These are phyloP conservation scores for Chelidonichthys spinosus DNA, from an alignment of 2,797 vertebrate species.

Conservation along the genomic window DNA sequence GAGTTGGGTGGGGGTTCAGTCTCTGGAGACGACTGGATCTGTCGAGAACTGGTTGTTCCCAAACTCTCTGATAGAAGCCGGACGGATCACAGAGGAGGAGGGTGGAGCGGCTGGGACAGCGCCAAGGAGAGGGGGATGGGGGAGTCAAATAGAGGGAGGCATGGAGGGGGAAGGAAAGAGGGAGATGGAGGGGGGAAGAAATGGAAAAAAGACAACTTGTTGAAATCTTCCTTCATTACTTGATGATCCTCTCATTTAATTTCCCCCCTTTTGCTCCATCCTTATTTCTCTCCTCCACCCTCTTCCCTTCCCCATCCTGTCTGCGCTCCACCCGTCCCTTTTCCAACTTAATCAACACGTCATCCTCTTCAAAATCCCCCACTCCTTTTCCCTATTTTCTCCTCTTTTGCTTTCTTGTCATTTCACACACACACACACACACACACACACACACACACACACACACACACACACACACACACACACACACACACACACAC, in stretches of 20 bases:
- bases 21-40: conserved; percentile 35
- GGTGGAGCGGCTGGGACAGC: conserved; percentile 22
- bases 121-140: background rate
- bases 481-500: conserved; percentile 16
- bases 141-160: background rate
- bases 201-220: background rate
- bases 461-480: conserved; percentile 12
- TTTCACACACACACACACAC: conserved; percentile 14
- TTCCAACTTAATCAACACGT: conserved; percentile 1
- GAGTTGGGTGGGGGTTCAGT: conserved; percentile 15
- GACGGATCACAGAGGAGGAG: conserved; percentile 34
- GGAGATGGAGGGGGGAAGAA: background rate
- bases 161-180: background rate
- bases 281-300: conserved; percentile 12
- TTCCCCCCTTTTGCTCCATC: background rate
- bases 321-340: conserved; percentile 9
- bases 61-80: conserved; percentile 47
- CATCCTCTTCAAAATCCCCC: conserved; percentile 7
- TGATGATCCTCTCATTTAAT: conserved; percentile 2
- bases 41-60: conserved; percentile 57
- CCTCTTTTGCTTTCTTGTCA: background rate
- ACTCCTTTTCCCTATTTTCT: background rate
- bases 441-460: conserved; percentile 15
- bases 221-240: background rate
- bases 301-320: background rate